Percentiles rank a stretch among this genome's conserved stretches.
These are phyloP conservation scores for Eublepharis macularius DNA, from an alignment of 2,113 vertebrate species.

Conservation along the genomic window DNA sequence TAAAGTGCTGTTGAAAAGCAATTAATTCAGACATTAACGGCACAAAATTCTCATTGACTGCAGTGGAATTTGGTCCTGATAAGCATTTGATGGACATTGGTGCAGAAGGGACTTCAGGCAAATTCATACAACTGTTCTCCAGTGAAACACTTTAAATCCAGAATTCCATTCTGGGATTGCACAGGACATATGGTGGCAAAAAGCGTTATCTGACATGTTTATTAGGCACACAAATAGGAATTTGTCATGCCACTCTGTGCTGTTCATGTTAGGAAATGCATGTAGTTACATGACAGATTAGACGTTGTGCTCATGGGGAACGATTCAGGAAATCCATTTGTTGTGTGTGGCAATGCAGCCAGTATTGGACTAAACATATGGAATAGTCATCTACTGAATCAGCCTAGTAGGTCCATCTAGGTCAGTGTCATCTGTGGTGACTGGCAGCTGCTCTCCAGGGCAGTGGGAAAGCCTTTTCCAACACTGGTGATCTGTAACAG, in stretches of 20 bases:
- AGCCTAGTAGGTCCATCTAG: too few species aligned
- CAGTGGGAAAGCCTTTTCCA: too few species aligned
- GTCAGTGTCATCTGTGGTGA: too few species aligned
- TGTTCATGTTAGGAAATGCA: not conserved
- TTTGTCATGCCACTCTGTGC: not conserved
- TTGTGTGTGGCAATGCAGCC: not conserved
- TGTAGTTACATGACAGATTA: not conserved
- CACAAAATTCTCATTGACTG: not conserved
- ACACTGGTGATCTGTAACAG: too few species aligned
- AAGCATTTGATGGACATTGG: not conserved
- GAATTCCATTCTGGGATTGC: not conserved
- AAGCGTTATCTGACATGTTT: too few species aligned
- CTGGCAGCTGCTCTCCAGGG: too few species aligned
- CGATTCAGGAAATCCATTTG: not conserved
- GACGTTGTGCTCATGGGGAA: not conserved
- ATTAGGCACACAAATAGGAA: not conserved
- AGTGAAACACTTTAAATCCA: not conserved
- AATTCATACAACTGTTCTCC: not conserved
- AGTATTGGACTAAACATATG: not conserved
- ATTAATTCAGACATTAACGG: not conserved
- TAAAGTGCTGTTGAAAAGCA: conserved; percentile 17
- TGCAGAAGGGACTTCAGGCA: not conserved
- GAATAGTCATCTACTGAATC: too few species aligned
- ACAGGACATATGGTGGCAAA: not conserved
- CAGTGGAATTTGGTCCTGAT: not conserved